Evolutionary conservation across 2,888 invertebrate genomes (phyloP), one percentile per base, ranked within the genome.

Genomic region (Bruchidius siliquastri): DNA sequence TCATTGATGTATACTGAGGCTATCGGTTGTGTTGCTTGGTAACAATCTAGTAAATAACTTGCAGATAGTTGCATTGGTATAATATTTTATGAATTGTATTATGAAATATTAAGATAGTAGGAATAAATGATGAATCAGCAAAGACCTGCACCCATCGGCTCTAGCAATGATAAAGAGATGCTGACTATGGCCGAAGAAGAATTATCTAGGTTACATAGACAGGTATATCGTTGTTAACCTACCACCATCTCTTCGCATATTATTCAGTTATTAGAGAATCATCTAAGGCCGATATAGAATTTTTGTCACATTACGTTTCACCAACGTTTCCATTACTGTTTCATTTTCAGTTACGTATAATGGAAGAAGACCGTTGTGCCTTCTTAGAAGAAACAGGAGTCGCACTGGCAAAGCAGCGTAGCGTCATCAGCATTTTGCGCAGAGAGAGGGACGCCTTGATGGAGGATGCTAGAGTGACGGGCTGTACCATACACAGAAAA

Each of bases 141-240:
- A 22, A 74, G 75, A 70, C 26, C 76, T 21, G 74, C 70, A 69
- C 13, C 74, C 4, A 72, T 73, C 2, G 76, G 76, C 30, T 77
- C 81, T 13, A 78, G 76, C n/a, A 79, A 76, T 22, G 81, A 81
- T 72, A 81, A 79, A 82, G 94, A 94, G 84, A 89, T 94, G 87
- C 93, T 94, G 82, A 90, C 92, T 82, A 90, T 94, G 82, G 94
- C 94, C 1, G 92, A 93, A 82, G 91, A 92, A 74, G 95, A 97
- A 84, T 88, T 95, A 81, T 88, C 91, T 21, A 91, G 95, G 77
- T 86, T 97, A 68, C 93, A 94, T 80, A 89, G 95, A 82, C 95
- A 94, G 88, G 91, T 91, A 82, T 68, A 67, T 66, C 72, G 69
- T 32, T 30, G 4, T 20, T 18, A 22, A 21, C n/a, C n/a, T n/a